Conservation (phyloP, 35 echinoderm and acorn worm species). For the Nesometra sesokonis region DNA sequence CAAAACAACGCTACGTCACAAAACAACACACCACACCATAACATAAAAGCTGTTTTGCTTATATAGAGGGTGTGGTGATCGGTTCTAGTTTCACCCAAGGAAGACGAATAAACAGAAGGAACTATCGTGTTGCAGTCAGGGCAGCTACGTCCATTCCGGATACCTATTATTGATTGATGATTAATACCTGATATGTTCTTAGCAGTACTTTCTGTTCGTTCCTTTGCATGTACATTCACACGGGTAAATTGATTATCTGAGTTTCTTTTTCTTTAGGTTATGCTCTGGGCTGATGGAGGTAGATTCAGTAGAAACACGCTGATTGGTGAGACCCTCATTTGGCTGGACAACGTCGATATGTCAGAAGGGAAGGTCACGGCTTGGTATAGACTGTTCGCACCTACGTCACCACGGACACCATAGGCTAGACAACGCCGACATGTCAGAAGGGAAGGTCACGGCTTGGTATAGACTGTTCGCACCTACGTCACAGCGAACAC, state of each 20-base stretch:
- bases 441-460: conserved; percentile 4
- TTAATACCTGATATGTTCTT: background rate
- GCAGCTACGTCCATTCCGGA: no score
- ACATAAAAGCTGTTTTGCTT: no score
- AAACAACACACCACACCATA: no score
- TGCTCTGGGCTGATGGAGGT: conserved; percentile 64
- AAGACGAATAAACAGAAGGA: no score
- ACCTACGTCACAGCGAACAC: background rate
- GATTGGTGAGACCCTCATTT: conserved; percentile 63
- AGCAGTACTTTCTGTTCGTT: background rate
- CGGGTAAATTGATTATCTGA: background rate
- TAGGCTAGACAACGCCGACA: conserved; percentile 49
- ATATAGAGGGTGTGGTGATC: no score
- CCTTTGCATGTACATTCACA: background rate
- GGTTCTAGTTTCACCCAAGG: no score
- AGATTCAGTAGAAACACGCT: conserved; percentile 58
- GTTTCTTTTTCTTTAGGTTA: conserved; percentile 21
- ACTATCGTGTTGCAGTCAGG: no score
- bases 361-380: conserved; percentile 13
- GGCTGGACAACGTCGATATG: conserved; percentile 48
- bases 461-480: conserved; percentile 71
- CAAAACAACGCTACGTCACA: no score
- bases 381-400: conserved; percentile 65
- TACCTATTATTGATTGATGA: background rate
- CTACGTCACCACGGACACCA: background rate